These are phyloP conservation scores for Anhinga rufa DNA, from an alignment of 2,113 vertebrate species.

Conservation along the genomic window DNA sequence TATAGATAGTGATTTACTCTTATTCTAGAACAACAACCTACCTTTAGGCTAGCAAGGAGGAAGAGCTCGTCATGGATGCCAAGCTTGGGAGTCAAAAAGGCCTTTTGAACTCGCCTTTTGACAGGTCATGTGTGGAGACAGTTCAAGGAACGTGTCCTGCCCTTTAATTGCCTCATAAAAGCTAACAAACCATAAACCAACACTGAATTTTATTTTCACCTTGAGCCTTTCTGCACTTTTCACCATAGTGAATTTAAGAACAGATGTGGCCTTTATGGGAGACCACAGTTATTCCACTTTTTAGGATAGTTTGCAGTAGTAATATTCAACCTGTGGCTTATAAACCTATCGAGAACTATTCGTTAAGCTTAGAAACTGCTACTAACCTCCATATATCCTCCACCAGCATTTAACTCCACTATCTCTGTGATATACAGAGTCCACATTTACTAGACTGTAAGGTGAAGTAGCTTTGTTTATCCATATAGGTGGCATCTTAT, in stretches of 20 bases:
- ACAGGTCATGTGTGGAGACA: neutral
- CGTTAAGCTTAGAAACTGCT: neutral
- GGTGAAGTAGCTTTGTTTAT: neutral
- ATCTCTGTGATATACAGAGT: neutral
- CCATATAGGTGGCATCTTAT: rapidly evolving
- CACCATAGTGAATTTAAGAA: neutral
- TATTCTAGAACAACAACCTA: neutral
- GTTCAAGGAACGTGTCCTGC: neutral
- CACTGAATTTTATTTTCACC: neutral
- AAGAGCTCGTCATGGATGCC: neutral
- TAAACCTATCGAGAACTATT: neutral
- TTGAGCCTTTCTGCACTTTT: neutral
- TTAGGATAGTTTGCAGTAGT: neutral
- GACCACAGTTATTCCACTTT: neutral
- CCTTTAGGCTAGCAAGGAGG: neutral
- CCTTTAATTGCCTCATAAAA: neutral
- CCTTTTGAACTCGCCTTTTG: neutral
- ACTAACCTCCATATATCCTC: neutral
- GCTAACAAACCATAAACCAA: neutral
- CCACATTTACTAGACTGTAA: neutral
- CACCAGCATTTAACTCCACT: neutral
- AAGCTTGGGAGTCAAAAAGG: neutral
- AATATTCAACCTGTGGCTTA: neutral
- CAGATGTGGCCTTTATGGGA: neutral
- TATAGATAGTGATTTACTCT: neutral